A percentile compares a stretch with the other conserved stretches of the same genome.
These are phyloP conservation scores for Aphidius ervi DNA, from an alignment of 1,140 invertebrate genomes.

Conservation along the genomic window DNA sequence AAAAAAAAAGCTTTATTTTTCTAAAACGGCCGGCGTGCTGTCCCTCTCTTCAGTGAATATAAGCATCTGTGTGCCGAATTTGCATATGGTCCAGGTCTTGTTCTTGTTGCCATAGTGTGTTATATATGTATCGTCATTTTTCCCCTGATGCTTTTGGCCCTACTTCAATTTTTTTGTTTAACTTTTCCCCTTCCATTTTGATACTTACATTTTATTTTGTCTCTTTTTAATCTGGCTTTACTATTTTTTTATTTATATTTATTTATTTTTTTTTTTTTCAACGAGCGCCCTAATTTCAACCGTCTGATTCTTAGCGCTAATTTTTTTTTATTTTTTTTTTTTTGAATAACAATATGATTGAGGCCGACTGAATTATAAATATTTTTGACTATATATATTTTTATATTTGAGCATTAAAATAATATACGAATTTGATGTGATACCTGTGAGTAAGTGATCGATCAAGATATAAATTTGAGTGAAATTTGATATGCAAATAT, in stretches of 20 bases:
- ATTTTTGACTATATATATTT: background rate
- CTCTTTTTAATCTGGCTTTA: background rate
- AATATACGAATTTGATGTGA: background rate
- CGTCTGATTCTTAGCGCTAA: slow-evolving; percentile 15
- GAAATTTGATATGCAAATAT: slow-evolving; percentile 47
- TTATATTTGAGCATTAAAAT: background rate
- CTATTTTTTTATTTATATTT: slow-evolving; percentile 4
- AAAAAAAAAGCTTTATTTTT: slow-evolving; percentile 43
- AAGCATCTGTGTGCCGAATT: slow-evolving; percentile 48
- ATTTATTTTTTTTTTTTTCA: background rate
- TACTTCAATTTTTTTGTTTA: slow-evolving; percentile 23
- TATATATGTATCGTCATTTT: background rate
- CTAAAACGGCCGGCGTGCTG: slow-evolving; percentile 28
- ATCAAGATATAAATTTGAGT: slow-evolving; percentile 5
- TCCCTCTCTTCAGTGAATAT: slow-evolving; percentile 21
- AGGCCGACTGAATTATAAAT: slow-evolving; percentile 9
- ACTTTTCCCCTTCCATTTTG: background rate
- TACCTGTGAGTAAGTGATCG: slow-evolving; percentile 30
- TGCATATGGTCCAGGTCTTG: slow-evolving; percentile 49
- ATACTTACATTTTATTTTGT: background rate
- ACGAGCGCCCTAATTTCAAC: slow-evolving; percentile 24
- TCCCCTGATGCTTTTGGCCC: slow-evolving; percentile 9
- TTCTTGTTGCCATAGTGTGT: slow-evolving; percentile 32
- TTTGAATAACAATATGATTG: slow-evolving; percentile 22
- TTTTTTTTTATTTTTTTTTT: slow-evolving; percentile 4